Evolutionary conservation across 2,888 invertebrate species (phyloP).

Genomic region (Scotopteryx bipunctaria): DNA sequence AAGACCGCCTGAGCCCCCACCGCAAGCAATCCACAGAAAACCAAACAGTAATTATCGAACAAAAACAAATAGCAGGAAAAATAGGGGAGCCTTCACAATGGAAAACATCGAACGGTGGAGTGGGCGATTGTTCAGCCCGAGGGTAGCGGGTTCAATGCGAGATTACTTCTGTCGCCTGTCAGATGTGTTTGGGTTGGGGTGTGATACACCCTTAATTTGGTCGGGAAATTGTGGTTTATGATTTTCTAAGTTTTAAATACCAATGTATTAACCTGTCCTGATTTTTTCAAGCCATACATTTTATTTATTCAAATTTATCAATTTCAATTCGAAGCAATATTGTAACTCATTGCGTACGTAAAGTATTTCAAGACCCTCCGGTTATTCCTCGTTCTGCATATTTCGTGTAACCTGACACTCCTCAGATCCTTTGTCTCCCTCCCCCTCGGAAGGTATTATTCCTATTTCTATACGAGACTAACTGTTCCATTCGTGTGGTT

Average conservation of each 20-base stretch:
- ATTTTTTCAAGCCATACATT: no score
- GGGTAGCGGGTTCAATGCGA: constrained; percentile 70
- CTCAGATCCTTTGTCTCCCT: constrained; percentile 26
- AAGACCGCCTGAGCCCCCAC: constrained; percentile 38
- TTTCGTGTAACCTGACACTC: constrained; percentile 32
- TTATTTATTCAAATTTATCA: no score
- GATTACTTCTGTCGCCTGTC: constrained; percentile 73
- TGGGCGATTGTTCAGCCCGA: constrained; percentile 51
- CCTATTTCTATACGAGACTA: constrained; percentile 29
- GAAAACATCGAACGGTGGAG: constrained; percentile 61
- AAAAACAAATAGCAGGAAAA: constrained; percentile 81
- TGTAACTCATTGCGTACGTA: no score
- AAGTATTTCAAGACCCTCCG: no score
- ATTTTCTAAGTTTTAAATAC: constrained; percentile 10
- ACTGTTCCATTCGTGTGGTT: constrained; percentile 32
- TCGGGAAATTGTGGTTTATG: constrained; percentile 23
- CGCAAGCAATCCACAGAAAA: constrained; percentile 75
- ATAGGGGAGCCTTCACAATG: constrained; percentile 75
- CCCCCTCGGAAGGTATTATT: constrained; percentile 28
- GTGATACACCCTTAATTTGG: constrained; percentile 35
- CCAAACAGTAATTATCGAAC: constrained; percentile 80
- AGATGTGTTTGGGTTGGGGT: constrained; percentile 40
- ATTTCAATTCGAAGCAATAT: no score
- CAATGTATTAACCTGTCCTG: no score
- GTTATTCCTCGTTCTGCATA: constrained; percentile 11